Base-by-base conservation (phyloP, 2,797 vertebrate species). In the Coluber constrictor region DNA sequence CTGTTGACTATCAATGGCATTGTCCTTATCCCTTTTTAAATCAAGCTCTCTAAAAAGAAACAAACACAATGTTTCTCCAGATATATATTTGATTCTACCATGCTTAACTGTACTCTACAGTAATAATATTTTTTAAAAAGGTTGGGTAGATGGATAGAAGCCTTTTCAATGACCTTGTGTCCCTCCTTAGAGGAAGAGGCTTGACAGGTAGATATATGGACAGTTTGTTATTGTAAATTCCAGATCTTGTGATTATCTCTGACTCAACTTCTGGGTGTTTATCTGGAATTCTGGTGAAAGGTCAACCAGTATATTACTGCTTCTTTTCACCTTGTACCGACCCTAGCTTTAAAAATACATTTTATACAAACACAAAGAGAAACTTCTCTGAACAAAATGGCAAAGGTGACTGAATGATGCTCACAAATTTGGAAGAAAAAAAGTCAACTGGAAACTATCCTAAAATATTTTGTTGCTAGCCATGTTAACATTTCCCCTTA, bases 141-240 rank as follows among this genome's bases (percentile, higher is more conserved):
- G 74, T 83, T 47, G 37, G 96, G 96, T 97, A 97, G 97, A 98
- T 98, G 98, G 98, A 99, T 98, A 98, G 97, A 98, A 97, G 98
- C 98, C 98, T 98, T 98, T 98, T 97, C 97, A 96, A 96, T 99
- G 98, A 99, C 99, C 98, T 98, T 98, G 97, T 98, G 98, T 98
- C 97, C 98, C 97, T 98, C 98, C 97, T 93, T 96, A 97, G 98
- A 99, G 99, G 99, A 99, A 99, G 98, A 97, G 97, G 47, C 96
- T 98, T 99, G 99, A 99, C 99, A 99, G 98, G 98, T 98, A 99
- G 99, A 99, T 99, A 99, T 99, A 99, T 99, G 98, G 98, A 97
- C 97, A 98, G 98, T 98, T 98, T 99, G 99, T 99, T 99, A 98
- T 99, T 99, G 98, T 98, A 98, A 98, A 98, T 99, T 99, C 98